phyloP scores from a whole-genome alignment of 2,113 vertebrate species.

The Hymenochirus boettgeri region DNA sequence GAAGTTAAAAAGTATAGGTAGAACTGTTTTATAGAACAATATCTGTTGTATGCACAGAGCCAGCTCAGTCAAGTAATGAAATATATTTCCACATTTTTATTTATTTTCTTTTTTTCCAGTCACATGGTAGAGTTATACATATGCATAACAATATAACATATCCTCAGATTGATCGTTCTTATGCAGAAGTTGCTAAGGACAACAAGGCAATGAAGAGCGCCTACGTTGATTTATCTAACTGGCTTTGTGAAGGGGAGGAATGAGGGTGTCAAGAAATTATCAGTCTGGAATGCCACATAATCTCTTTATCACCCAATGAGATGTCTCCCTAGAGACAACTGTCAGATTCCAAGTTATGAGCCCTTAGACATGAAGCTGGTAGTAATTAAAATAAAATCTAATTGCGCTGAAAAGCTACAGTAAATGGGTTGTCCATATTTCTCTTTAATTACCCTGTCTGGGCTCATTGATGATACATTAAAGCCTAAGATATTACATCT shows the following conservation, averaged over 20 bases:
- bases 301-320: constrained; percentile 1
- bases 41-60: too few species aligned
- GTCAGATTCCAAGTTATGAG: not conserved
- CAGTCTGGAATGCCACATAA: not conserved
- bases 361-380: not conserved
- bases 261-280: not conserved
- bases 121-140: not conserved
- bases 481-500: constrained; percentile 10
- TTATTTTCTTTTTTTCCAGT: not conserved
- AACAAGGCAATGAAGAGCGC: not conserved
- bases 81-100: too few species aligned
- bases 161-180: not conserved
- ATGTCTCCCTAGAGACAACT: constrained; percentile 7
- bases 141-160: constrained; percentile 24
- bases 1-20: too few species aligned
- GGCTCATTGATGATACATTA: constrained; percentile 4
- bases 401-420: not conserved
- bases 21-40: too few species aligned
- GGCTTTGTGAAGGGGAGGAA: not conserved
- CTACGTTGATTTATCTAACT: constrained; percentile 1
- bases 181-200: not conserved
- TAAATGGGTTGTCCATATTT: constrained; percentile 8
- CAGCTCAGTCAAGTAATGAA: too few species aligned
- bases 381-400: constrained; percentile 7
- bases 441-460: constrained; percentile 21